Base-by-base conservation (phyloP, 2,113 vertebrate species). In the Catharus fuscescens region DNA sequence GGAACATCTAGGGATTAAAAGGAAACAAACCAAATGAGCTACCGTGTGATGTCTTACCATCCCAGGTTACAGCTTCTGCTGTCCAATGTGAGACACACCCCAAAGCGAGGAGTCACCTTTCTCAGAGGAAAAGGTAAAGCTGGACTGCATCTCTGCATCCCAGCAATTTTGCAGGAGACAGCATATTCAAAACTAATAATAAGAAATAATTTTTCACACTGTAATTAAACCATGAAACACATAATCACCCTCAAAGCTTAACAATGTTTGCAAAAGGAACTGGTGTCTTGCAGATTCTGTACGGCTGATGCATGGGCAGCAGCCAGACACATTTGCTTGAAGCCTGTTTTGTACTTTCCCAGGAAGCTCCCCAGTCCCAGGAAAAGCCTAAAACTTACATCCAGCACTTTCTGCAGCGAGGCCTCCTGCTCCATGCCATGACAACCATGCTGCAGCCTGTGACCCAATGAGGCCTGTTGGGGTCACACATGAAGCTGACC, bases 401-500 rank as follows among this genome's bases (percentile, higher is more conserved):
- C 31, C 66, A 56, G n/a, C 18, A 5, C 25, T 44, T 73, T 31
- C 54, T 71, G 61, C 48, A 57, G 59, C 0, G 0, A 78, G 26
- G 52, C 3, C 1, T 65, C 45, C 73, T 57, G 61, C 32, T 91
- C 36, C 40, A 40, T 14, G 40, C 53, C 28, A 1, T 1, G 2
- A 72, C 1, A 5, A 26, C 23, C n/a, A 36, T 12, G 48, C 61
- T 21, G 23, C 57, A 53, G 57, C 36, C 53, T 53, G 53, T 45
- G 34, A 77, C 32, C n/a, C 54, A 34, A 5, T 31, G 50, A 73
- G 53, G 28, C 23, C 48, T 36, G 59, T 0, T 6, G 2, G 12
- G 53, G 45, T 53, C n/a, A 54, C 3, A 3, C 0, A 0, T 20
- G 16, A 56, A 61, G 29, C 25, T 1, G 1, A 61, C 2, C 3